Conservation (phyloP, 2,113 vertebrate species). For the Parus major region DNA sequence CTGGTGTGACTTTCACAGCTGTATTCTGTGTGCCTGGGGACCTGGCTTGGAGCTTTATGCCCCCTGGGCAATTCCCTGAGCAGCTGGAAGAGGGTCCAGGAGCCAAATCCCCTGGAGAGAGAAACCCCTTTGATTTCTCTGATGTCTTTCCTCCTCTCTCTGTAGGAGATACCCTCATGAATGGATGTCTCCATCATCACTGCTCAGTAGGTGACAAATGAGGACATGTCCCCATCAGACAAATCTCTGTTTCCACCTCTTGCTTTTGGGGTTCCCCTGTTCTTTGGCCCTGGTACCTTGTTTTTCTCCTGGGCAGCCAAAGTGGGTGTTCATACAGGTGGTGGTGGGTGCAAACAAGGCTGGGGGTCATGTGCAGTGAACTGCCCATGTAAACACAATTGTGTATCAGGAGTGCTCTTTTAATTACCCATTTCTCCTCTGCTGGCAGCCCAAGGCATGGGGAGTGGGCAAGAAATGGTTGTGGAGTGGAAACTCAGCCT, state of each 20-base stretch:
- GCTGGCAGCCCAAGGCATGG: not conserved
- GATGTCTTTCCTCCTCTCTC: not conserved
- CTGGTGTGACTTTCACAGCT: constrained; percentile 51
- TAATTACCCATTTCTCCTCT: not conserved
- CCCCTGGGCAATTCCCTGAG: not conserved
- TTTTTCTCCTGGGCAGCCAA: not conserved
- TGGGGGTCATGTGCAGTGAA: not conserved
- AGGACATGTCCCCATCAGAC: not conserved
- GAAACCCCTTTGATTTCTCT: not conserved
- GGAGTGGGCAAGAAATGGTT: not conserved
- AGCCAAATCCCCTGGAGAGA: not conserved
- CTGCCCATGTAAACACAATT: not conserved
- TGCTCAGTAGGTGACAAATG: not conserved
- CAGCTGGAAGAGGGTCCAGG: not conserved
- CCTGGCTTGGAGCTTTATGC: not conserved
- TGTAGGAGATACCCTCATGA: not conserved
- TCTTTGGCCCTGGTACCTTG: not conserved
- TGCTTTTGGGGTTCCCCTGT: not conserved
- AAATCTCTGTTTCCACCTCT: not conserved
- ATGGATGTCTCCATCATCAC: not conserved
- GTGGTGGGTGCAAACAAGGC: not conserved
- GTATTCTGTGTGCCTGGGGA: not conserved
- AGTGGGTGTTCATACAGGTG: not conserved
- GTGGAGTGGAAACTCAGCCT: not conserved
- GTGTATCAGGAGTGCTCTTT: not conserved